These are phyloP conservation scores for Athetis lepigone DNA, from an alignment of 2,888 invertebrate genomes.

Conservation along the genomic window DNA sequence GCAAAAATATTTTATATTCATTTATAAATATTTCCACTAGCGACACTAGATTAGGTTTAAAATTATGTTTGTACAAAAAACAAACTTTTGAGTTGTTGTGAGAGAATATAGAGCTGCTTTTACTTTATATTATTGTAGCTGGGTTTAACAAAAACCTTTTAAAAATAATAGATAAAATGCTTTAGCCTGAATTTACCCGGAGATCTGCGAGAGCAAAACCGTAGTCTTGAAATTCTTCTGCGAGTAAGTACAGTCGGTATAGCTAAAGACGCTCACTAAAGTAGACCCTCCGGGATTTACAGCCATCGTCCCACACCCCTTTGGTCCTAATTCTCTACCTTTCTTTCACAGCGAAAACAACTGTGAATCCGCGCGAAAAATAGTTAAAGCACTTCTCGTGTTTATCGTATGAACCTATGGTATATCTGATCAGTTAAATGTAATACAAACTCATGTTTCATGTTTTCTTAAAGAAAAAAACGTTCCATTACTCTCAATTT, in stretches of 20 bases:
- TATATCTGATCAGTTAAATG: slow-evolving; percentile 33
- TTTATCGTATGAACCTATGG: slow-evolving; percentile 54
- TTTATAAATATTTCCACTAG: slow-evolving; percentile 15
- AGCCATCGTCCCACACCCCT: slow-evolving; percentile 61
- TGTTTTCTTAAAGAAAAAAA: slow-evolving; percentile 1
- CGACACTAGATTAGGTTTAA: neutral
- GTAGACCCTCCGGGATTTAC: slow-evolving; percentile 66
- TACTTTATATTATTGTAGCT: neutral
- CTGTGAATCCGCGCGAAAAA: slow-evolving; percentile 54
- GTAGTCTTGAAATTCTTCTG: slow-evolving; percentile 57
- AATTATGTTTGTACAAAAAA: slow-evolving; percentile 5
- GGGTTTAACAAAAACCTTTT: slow-evolving; percentile 16
- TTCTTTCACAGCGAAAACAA: slow-evolving; percentile 64
- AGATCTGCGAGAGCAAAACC: slow-evolving; percentile 36
- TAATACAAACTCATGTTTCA: neutral
- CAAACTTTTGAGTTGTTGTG: too few species aligned
- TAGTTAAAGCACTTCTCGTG: slow-evolving; percentile 59
- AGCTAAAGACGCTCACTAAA: slow-evolving; percentile 64
- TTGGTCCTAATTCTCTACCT: slow-evolving; percentile 65
- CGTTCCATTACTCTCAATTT: slow-evolving; percentile 7
- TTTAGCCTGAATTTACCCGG: slow-evolving; percentile 20
- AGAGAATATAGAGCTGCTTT: neutral
- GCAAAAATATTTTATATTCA: slow-evolving; percentile 14
- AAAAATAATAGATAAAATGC: slow-evolving; percentile 24
- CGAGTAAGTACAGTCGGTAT: slow-evolving; percentile 40